A percentile compares a stretch with the other conserved stretches of the same genome.
Evolutionary conservation across 2,888 invertebrate species (phyloP).

Genomic region (Agapostemon virescens): DNA sequence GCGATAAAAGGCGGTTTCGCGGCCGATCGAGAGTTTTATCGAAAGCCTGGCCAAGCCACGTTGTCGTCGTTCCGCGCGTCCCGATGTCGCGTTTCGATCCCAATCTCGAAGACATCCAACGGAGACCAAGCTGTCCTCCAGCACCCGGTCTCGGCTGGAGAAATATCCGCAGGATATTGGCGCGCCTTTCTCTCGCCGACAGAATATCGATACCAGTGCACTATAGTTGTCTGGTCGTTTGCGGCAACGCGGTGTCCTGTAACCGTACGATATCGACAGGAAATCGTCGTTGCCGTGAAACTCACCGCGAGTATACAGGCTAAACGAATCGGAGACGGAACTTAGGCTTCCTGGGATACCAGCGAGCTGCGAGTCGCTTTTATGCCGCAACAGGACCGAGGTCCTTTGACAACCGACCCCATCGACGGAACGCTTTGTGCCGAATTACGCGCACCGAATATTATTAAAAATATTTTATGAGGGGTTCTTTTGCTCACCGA

Average conservation of each 20-base stretch:
- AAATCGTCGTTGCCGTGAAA: slow-evolving; percentile 50
- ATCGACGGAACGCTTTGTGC: not conserved
- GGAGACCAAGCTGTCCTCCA: not conserved
- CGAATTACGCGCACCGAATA: slow-evolving; percentile 13
- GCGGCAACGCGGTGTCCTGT: slow-evolving; percentile 18
- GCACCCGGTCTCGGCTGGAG: not conserved
- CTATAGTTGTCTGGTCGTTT: slow-evolving; percentile 52
- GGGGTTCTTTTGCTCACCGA: not conserved
- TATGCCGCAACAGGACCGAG: slow-evolving; percentile 19
- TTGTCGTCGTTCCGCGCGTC: not conserved
- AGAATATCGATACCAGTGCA: slow-evolving; percentile 55
- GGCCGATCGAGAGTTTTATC: not conserved
- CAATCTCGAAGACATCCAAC: not conserved
- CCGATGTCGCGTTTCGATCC: not conserved
- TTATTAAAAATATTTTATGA: slow-evolving; percentile 11
- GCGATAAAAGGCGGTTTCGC: not conserved
- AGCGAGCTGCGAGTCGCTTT: slow-evolving; percentile 2
- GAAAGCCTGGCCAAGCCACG: not conserved
- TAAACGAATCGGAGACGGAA: slow-evolving; percentile 40
- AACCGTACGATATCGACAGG: slow-evolving; percentile 52
- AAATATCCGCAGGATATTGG: slow-evolving; percentile 56
- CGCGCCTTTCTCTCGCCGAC: slow-evolving; percentile 44
- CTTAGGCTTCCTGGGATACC: slow-evolving; percentile 16
- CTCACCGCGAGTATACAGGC: slow-evolving; percentile 39
- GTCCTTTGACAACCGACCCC: slow-evolving; percentile 8